A percentile compares a stretch with the other conserved stretches of the same genome.
Evolutionary conservation across 2,113 vertebrate genomes (phyloP).

Genomic region (Lethenteron reissneri): DNA sequence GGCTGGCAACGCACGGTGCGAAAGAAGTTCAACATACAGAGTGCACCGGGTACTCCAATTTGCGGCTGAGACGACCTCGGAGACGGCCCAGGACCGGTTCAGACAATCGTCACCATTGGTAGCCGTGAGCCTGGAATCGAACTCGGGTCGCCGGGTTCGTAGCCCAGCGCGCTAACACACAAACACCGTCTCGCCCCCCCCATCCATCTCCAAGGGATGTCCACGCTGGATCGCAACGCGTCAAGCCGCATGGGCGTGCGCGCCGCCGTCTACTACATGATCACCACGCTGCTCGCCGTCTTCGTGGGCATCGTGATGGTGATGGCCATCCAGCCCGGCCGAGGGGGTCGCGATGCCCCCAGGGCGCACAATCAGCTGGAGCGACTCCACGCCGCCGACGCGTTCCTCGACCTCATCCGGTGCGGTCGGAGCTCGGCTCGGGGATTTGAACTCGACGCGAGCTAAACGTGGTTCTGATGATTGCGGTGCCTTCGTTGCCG

Average conservation of each 20-base stretch:
- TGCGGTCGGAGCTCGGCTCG: conserved; percentile 14
- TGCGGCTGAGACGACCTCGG: no score
- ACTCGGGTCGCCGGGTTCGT: no score
- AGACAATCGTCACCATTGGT: no score
- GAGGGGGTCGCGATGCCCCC: conserved; percentile 51
- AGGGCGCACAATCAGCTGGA: conserved; percentile 37
- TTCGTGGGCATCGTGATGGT: conserved; percentile 79
- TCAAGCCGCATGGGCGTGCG: conserved; percentile 72
- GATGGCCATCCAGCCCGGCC: conserved; percentile 61
- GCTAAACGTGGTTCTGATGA: no score
- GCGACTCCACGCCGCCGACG: conserved; percentile 56
- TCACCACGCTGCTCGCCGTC: conserved; percentile 74
- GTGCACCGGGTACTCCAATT: no score
- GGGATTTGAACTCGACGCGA: no score
- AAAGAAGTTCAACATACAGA: no score
- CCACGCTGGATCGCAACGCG: conserved; percentile 66
- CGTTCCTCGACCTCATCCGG: conserved; percentile 87
- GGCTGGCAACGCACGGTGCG: no score
- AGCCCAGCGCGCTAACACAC: no score
- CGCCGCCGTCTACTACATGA: conserved; percentile 71
- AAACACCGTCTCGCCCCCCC: not conserved
- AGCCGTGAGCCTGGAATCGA: no score
- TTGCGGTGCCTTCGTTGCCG: no score
- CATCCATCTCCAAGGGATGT: conserved; percentile 40
- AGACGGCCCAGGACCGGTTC: no score